Evolutionary conservation across 1,140 invertebrate genomes (phyloP).

Genomic region (Rhopalosiphum padi): DNA sequence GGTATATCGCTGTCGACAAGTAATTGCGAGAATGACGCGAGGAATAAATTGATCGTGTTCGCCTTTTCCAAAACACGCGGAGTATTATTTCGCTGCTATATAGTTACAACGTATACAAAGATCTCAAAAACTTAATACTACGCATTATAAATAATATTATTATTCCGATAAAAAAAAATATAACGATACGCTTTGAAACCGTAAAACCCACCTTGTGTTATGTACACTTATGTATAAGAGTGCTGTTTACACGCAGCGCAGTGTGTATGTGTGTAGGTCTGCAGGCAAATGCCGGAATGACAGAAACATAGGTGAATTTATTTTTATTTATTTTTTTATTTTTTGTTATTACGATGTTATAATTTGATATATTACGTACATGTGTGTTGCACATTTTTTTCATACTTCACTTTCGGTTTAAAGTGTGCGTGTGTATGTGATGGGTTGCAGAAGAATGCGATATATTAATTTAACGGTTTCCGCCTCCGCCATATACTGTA

Average conservation of each 20-base stretch:
- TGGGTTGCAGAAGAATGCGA: neutral
- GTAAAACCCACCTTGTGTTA: too few species aligned
- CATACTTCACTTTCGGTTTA: neutral
- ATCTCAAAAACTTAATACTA: neutral
- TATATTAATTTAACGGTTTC: slow-evolving; percentile 23
- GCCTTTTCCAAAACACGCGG: too few species aligned
- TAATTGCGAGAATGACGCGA: neutral
- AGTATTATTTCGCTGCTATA: neutral
- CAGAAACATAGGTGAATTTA: neutral
- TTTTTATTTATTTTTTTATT: neutral
- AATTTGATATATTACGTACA: neutral
- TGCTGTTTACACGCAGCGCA: neutral
- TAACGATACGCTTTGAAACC: neutral
- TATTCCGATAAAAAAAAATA: neutral
- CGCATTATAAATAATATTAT: neutral
- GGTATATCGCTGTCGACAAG: neutral
- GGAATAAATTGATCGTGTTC: neutral
- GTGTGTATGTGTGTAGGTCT: neutral
- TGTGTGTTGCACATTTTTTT: neutral
- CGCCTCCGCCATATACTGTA: neutral
- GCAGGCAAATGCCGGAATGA: neutral
- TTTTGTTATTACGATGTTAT: neutral
- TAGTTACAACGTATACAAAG: neutral
- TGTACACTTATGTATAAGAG: too few species aligned
- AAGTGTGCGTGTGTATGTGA: neutral